Conservation (phyloP, 1,140 invertebrate genomes). For the Drosophila ogumai region DNA sequence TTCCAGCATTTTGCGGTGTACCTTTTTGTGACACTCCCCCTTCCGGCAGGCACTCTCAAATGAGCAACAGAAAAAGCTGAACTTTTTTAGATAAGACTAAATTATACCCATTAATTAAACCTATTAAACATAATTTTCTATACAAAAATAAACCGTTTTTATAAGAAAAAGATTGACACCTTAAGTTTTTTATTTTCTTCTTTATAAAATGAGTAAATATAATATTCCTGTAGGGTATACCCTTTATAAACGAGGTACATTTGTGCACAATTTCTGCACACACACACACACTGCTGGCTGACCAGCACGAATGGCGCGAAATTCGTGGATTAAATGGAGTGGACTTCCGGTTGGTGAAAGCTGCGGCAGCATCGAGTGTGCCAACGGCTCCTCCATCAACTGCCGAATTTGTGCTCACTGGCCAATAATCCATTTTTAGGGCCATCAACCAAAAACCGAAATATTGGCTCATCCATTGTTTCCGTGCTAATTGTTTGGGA, state of each 20-base stretch:
- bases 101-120: not conserved
- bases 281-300: conserved; percentile 30
- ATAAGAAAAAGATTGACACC: too few relatives aligned
- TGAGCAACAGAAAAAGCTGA: not conserved
- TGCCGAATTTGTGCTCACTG: conserved; percentile 78
- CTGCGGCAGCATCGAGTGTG: conserved; percentile 48
- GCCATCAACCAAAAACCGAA: conserved; percentile 71
- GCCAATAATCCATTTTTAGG: conserved; percentile 84
- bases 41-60: conserved; percentile 32
- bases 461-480: conserved; percentile 81
- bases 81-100: not conserved
- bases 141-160: not conserved
- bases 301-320: conserved; percentile 75
- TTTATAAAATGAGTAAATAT: not conserved
- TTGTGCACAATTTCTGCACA: not conserved
- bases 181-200: not conserved
- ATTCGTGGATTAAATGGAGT: conserved; percentile 83
- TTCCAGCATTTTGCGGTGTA: conserved; percentile 59
- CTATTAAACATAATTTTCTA: not conserved
- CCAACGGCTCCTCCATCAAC: conserved; percentile 33
- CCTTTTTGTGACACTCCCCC: conserved; percentile 55
- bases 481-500: conserved; percentile 84
- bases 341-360: conserved; percentile 79
- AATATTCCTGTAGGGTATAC: not conserved
- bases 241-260: not conserved